These are phyloP conservation scores for Sebastes hubbsi DNA, from an alignment of 2,797 vertebrate species.

Conservation along the genomic window DNA sequence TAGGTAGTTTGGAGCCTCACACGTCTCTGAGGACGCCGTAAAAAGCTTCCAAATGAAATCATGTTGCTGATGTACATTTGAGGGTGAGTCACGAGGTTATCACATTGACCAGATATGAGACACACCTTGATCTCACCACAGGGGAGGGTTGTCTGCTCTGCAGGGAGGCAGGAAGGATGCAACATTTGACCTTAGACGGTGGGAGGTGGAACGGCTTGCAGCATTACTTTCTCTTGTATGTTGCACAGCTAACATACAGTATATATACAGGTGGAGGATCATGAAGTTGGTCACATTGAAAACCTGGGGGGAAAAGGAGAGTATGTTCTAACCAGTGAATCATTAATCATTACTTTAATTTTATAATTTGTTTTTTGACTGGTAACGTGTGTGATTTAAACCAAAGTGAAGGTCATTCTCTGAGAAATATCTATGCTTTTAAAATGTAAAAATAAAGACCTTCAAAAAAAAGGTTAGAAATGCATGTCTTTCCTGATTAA, in stretches of 20 bases:
- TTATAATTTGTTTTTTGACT: background rate
- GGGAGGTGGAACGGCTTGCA: background rate
- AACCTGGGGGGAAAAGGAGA: background rate
- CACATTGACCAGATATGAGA: constrained; percentile 8
- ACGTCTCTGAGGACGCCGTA: constrained; percentile 5
- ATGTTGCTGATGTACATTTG: constrained; percentile 15
- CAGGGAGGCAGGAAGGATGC: constrained; percentile 1
- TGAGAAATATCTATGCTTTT: background rate
- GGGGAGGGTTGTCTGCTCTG: constrained; percentile 24
- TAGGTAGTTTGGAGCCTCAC: background rate
- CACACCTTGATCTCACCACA: constrained; percentile 13
- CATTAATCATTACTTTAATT: background rate
- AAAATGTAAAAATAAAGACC: background rate
- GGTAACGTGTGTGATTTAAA: background rate
- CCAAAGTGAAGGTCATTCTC: background rate
- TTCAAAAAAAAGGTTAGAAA: background rate
- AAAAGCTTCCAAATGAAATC: constrained; percentile 11
- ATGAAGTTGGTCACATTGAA: background rate
- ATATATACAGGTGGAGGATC: background rate
- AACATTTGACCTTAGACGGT: constrained; percentile 23
- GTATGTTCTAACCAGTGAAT: no score
- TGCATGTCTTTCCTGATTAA: background rate
- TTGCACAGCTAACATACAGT: background rate
- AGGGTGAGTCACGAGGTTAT: constrained; percentile 22
- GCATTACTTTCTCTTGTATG: background rate